A percentile compares a stretch with the other conserved stretches of the same genome.
Conservation (phyloP, 2,113 vertebrate species). For the Aspidoscelis tigris region DNA sequence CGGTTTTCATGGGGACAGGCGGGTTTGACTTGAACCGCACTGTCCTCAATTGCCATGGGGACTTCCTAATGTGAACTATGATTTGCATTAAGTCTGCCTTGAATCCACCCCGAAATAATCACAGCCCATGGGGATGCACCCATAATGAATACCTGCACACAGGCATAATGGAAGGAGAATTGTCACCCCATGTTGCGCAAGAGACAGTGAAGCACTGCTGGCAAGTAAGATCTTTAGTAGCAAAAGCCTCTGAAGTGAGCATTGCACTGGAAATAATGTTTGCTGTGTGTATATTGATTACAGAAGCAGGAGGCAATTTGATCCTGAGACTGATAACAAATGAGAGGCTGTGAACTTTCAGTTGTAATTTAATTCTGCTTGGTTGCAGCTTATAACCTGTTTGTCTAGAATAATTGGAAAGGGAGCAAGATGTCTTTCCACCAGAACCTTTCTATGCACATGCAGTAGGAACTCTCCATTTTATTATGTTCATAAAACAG, state of each 20-base stretch:
- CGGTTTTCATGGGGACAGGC: too few species aligned
- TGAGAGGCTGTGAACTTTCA: background rate
- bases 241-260: background rate
- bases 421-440: background rate
- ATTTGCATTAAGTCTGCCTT: too few species aligned
- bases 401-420: background rate
- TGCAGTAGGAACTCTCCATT: background rate
- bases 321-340: background rate
- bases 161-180: background rate
- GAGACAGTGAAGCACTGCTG: background rate
- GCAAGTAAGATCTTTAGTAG: background rate
- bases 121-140: too few species aligned
- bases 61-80: too few species aligned
- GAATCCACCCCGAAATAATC: too few species aligned
- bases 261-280: background rate
- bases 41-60: too few species aligned
- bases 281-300: background rate
- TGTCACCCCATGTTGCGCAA: too few species aligned
- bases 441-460: background rate
- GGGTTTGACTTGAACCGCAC: too few species aligned
- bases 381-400: background rate
- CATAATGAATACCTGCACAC: background rate
- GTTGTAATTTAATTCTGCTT: background rate
- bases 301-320: background rate
- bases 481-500: background rate